phyloP scores from a whole-genome alignment of 2,888 invertebrate species.

The Ischnus inquisitorius region DNA sequence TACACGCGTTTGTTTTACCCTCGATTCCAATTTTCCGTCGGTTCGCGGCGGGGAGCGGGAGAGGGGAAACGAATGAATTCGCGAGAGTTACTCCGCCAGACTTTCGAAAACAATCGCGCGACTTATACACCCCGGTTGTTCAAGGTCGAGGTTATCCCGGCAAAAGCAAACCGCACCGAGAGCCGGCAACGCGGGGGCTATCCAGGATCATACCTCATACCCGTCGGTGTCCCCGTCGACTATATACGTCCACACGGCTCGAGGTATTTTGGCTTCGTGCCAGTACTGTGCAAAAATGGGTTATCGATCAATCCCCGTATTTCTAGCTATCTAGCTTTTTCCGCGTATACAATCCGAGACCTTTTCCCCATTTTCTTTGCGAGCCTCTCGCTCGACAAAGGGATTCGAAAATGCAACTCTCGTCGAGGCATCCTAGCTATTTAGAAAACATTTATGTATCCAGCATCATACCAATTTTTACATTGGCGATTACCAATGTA shows the following conservation, averaged over 20 bases:
- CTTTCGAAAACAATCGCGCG: constrained; percentile 73
- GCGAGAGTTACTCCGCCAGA: constrained; percentile 2
- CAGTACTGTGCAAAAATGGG: constrained; percentile 79
- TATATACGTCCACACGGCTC: constrained; percentile 71
- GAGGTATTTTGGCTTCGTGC: constrained; percentile 77
- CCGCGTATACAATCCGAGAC: constrained; percentile 12
- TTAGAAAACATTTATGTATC: no score
- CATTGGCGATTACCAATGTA: no score
- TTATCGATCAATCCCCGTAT: constrained; percentile 79
- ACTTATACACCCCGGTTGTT: constrained; percentile 62
- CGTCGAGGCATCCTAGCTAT: no score
- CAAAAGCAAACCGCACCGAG: constrained; percentile 23
- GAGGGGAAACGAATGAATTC: not conserved
- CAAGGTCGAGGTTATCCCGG: constrained; percentile 67
- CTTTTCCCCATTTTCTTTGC: constrained; percentile 19
- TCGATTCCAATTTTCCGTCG: constrained; percentile 1
- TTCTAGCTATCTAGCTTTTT: constrained; percentile 37
- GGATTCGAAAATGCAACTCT: not conserved
- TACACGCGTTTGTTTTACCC: not conserved
- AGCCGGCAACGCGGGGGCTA: not conserved
- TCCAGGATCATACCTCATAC: constrained; percentile 15
- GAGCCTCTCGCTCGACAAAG: not conserved
- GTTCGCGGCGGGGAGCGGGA: not conserved
- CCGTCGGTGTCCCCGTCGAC: constrained; percentile 40
- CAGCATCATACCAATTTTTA: no score